A percentile compares a stretch with the other conserved stretches of the same genome.
These are phyloP conservation scores for Tyto alba DNA, from an alignment of 2,113 vertebrate species.

Conservation along the genomic window DNA sequence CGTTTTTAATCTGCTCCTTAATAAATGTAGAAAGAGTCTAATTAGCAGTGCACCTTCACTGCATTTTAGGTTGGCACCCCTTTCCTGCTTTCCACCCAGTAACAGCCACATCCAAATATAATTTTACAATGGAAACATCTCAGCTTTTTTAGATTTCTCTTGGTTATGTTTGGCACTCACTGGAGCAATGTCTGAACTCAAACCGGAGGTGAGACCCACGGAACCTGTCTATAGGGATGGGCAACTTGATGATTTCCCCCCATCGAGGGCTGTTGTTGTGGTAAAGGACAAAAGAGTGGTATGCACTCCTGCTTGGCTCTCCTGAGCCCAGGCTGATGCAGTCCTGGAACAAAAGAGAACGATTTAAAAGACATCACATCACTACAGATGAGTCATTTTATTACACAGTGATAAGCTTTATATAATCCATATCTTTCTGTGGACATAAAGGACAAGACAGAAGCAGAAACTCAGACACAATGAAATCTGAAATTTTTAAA, in stretches of 20 bases:
- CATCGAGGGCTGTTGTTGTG: conserved; percentile 95
- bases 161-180: conserved; percentile 71
- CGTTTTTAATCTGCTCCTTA: neutral
- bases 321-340: conserved; percentile 93
- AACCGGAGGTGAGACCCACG: conserved; percentile 94
- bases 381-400: neutral
- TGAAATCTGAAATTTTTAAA: neutral
- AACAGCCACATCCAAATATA: neutral
- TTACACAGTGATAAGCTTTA: neutral
- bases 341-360: conserved; percentile 73
- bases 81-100: neutral
- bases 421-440: neutral
- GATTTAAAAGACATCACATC: neutral
- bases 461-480: neutral
- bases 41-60: neutral
- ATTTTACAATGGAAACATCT: neutral
- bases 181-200: conserved; percentile 96
- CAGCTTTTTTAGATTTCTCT: neutral
- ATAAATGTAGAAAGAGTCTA: neutral
- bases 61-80: neutral
- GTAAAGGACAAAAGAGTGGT: conserved; percentile 94
- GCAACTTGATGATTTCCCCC: conserved; percentile 93
- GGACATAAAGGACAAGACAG: neutral
- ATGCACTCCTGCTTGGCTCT: conserved; percentile 84
- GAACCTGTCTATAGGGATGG: conserved; percentile 93